A percentile compares a stretch with the other conserved stretches of the same genome.
phyloP scores from a whole-genome alignment of 2,888 invertebrate genomes.

The Apotomis capreana region DNA sequence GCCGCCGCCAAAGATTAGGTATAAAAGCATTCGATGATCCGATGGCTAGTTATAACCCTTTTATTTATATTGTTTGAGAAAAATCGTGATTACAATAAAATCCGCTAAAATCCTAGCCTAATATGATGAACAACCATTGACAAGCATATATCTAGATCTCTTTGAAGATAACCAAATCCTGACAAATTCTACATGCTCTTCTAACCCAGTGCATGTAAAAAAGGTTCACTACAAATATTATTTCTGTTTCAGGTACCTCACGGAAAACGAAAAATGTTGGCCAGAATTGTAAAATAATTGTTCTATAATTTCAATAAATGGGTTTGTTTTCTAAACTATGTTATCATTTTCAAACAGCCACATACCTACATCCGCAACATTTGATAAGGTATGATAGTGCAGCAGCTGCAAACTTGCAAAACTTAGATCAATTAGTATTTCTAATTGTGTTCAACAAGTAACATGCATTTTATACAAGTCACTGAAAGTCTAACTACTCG shows the following conservation, averaged over 20 bases:
- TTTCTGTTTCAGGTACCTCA: conserved; percentile 15
- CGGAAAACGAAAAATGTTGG: background rate
- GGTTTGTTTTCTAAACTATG: no score
- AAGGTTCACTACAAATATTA: background rate
- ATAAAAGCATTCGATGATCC: no score
- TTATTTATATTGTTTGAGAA: no score
- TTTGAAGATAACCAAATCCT: conserved; percentile 62
- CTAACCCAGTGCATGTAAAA: background rate
- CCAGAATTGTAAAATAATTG: background rate
- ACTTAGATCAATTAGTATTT: conserved; percentile 5
- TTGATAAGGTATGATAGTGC: conserved; percentile 20
- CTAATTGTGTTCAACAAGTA: conserved; percentile 23
- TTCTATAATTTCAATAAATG: conserved; percentile 14
- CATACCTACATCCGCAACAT: conserved; percentile 43
- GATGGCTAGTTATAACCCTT: no score
- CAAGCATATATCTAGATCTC: conserved; percentile 71
- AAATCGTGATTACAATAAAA: no score
- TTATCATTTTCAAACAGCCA: background rate
- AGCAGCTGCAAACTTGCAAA: background rate
- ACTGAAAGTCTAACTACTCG: conserved; percentile 68
- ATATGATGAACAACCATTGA: conserved; percentile 51
- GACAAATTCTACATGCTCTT: conserved; percentile 42
- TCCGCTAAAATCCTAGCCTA: background rate
- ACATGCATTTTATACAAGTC: conserved; percentile 72
- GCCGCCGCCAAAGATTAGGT: no score